Conservation (phyloP, 2,888 invertebrate species). For the Agriopis leucophaearia region DNA sequence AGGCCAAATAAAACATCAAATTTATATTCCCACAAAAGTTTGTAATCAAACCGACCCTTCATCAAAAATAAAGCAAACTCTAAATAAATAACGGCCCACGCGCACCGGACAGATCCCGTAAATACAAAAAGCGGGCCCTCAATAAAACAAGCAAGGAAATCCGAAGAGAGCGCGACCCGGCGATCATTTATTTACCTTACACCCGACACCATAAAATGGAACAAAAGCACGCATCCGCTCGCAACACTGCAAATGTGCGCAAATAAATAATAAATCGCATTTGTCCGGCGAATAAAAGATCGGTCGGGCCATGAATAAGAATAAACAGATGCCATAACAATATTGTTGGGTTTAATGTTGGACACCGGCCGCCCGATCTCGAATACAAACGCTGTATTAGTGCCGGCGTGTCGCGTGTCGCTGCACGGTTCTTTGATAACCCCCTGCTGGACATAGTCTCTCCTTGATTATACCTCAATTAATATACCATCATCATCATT, state of each 20-base stretch:
- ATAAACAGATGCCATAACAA: slow-evolving; percentile 63
- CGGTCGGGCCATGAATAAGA: slow-evolving; percentile 60
- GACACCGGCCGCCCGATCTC: slow-evolving; percentile 15
- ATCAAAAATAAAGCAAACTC: slow-evolving; percentile 42
- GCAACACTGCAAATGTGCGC: slow-evolving; percentile 59
- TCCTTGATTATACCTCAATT: no score
- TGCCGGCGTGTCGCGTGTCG: neutral
- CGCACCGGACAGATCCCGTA: slow-evolving; percentile 41
- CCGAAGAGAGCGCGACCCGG: slow-evolving; percentile 49
- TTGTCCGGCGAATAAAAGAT: slow-evolving; percentile 55
- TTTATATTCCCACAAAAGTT: slow-evolving; percentile 14
- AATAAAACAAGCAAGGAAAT: slow-evolving; percentile 52
- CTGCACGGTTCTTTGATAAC: neutral
- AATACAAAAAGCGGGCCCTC: slow-evolving; percentile 49
- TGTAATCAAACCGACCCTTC: slow-evolving; percentile 38
- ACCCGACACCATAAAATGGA: slow-evolving; percentile 49
- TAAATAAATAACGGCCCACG: slow-evolving; percentile 43
- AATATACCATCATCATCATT: no score
- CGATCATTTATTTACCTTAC: slow-evolving; percentile 53
- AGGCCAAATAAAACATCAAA: slow-evolving; percentile 9
- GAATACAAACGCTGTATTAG: slow-evolving; percentile 10
- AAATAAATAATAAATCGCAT: slow-evolving; percentile 64
- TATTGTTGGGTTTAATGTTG: slow-evolving; percentile 54
- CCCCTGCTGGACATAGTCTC: no score
- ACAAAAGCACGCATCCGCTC: slow-evolving; percentile 54